phyloP scores from a whole-genome alignment of 2,113 vertebrate genomes.

The Phylloscopus trochilus region DNA sequence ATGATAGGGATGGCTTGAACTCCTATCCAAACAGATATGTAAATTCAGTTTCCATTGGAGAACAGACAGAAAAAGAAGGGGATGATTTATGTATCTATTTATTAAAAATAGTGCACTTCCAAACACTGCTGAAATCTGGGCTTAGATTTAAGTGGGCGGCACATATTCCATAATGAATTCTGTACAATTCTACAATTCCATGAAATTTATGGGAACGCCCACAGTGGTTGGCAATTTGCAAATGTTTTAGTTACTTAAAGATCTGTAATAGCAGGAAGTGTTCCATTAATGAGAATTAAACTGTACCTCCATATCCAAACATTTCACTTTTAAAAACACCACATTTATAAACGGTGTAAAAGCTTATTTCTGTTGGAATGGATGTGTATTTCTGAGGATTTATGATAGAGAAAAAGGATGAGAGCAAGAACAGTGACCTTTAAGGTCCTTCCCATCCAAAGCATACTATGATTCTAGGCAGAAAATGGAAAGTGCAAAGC shows the following conservation, averaged over 20 bases:
- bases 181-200: background rate
- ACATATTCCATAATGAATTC: background rate
- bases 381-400: background rate
- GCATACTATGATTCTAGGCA: background rate
- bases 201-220: background rate
- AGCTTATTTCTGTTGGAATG: background rate
- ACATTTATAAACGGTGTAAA: background rate
- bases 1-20: background rate
- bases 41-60: background rate
- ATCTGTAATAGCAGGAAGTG: background rate
- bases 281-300: conserved; percentile 2
- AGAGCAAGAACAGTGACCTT: background rate
- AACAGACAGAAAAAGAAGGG: background rate
- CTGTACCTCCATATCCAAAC: background rate
- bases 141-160: background rate
- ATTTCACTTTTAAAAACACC: background rate
- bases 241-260: background rate
- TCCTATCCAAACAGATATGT: background rate
- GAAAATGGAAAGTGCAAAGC: background rate
- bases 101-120: background rate
- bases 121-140: background rate
- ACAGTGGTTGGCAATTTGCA: background rate
- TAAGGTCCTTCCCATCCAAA: background rate
- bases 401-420: background rate
- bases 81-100: background rate